A percentile compares a stretch with the other conserved stretches of the same genome.
Evolutionary conservation across 2,888 invertebrate genomes (phyloP).

Genomic region (Melinaea menophilus): DNA sequence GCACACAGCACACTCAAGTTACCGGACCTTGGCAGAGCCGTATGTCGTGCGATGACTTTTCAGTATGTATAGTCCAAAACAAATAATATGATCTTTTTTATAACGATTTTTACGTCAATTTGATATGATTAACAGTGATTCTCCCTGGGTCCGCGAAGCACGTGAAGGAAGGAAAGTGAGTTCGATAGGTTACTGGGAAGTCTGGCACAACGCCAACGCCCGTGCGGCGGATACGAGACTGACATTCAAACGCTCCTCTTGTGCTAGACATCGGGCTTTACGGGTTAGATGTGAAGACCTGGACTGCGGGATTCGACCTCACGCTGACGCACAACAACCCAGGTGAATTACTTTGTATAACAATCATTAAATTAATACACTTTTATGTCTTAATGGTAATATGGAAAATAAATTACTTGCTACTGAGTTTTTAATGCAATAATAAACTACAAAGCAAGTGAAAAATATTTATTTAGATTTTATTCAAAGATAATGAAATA

Average conservation of each 20-base stretch:
- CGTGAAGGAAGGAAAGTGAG: slow-evolving; percentile 62
- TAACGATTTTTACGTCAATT: too few species aligned
- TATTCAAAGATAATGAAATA: too few species aligned
- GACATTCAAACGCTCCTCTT: slow-evolving; percentile 81
- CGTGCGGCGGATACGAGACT: slow-evolving; percentile 79
- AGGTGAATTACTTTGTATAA: slow-evolving; percentile 67
- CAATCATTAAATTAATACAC: neutral
- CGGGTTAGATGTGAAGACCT: slow-evolving; percentile 82
- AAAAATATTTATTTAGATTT: too few species aligned
- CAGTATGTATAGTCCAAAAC: slow-evolving; percentile 73
- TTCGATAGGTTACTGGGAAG: slow-evolving; percentile 77
- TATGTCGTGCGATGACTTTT: slow-evolving; percentile 87
- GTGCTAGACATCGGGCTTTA: slow-evolving; percentile 80
- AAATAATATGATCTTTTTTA: neutral
- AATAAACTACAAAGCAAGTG: too few species aligned
- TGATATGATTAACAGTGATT: slow-evolving; percentile 44
- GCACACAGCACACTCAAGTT: slow-evolving; percentile 80
- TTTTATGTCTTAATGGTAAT: neutral
- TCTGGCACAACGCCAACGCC: slow-evolving; percentile 74
- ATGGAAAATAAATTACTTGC: too few species aligned
- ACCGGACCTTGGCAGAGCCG: slow-evolving; percentile 84
- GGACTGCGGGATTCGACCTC: slow-evolving; percentile 84
- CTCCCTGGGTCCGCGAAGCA: slow-evolving; percentile 64
- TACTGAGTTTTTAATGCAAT: too few species aligned
- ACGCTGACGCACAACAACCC: slow-evolving; percentile 80